A percentile compares a stretch with the other conserved stretches of the same genome.
Conservation (phyloP, 2,113 vertebrate species). For the Girardinichthys multiradiatus region DNA sequence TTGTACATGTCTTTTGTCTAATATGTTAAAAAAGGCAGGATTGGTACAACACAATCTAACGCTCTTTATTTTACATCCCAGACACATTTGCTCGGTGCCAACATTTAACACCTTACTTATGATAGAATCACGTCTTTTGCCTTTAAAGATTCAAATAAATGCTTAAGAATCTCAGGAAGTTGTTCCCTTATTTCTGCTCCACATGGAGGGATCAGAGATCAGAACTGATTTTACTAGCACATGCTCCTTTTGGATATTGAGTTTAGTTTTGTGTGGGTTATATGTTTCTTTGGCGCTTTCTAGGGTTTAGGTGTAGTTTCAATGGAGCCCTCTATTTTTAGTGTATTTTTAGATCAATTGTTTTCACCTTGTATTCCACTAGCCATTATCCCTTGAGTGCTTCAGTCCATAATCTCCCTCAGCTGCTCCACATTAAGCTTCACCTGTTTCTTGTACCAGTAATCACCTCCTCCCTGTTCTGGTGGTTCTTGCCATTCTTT, state of each 20-base stretch:
- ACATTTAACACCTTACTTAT: not conserved
- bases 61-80: not conserved
- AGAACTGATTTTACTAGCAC: not conserved
- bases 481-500: not conserved
- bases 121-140: not conserved
- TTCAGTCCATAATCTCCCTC: no score
- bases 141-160: not conserved
- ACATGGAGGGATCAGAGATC: not conserved
- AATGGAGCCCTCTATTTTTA: not conserved
- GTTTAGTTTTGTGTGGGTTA: not conserved
- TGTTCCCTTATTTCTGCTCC: not conserved
- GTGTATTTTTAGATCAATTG: not conserved
- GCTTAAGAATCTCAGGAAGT: no score
- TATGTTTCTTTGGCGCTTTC: not conserved
- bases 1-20: conserved; percentile 5
- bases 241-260: no score
- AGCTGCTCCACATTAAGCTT: no score
- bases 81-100: not conserved
- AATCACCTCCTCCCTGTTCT: no score
- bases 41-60: not conserved
- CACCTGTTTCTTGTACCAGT: no score
- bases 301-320: not conserved
- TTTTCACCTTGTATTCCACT: not conserved
- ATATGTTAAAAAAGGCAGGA: not conserved
- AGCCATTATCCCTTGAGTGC: no score